These are phyloP conservation scores for Reinhardtius hippoglossoides DNA, from an alignment of 2,113 vertebrate species.

Conservation along the genomic window DNA sequence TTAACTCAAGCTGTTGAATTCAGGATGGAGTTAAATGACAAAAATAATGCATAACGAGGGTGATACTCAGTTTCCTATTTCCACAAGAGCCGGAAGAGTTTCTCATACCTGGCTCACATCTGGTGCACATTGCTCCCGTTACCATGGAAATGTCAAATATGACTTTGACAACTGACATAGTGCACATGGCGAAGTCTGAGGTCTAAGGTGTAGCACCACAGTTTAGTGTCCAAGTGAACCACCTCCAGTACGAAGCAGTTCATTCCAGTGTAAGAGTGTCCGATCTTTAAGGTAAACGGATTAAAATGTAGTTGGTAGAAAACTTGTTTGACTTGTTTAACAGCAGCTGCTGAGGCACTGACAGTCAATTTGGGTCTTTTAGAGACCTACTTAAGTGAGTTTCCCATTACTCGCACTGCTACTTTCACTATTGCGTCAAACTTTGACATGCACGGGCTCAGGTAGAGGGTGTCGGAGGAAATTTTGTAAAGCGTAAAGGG, in stretches of 20 bases:
- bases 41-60: background rate
- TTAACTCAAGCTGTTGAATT: background rate
- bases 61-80: background rate
- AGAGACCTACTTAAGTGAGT: conserved; percentile 7
- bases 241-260: background rate
- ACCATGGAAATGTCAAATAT: conserved; percentile 1
- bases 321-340: background rate
- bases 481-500: conserved; percentile 9
- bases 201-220: background rate
- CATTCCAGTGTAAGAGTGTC: background rate
- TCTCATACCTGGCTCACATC: background rate
- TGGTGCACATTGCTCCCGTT: background rate
- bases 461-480: conserved; percentile 7
- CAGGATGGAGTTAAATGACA: background rate
- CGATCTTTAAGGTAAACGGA: background rate
- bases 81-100: background rate
- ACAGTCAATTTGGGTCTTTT: background rate
- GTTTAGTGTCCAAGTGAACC: too few relatives aligned
- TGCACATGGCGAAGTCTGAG: too few relatives aligned
- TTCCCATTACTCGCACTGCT: background rate
- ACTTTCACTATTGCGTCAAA: background rate
- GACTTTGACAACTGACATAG: background rate
- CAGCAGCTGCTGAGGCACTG: background rate
- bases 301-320: background rate
- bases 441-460: background rate